These are phyloP conservation scores for Phymorhynchus buccinoides DNA, from an alignment of 1,140 invertebrate species.

Conservation along the genomic window DNA sequence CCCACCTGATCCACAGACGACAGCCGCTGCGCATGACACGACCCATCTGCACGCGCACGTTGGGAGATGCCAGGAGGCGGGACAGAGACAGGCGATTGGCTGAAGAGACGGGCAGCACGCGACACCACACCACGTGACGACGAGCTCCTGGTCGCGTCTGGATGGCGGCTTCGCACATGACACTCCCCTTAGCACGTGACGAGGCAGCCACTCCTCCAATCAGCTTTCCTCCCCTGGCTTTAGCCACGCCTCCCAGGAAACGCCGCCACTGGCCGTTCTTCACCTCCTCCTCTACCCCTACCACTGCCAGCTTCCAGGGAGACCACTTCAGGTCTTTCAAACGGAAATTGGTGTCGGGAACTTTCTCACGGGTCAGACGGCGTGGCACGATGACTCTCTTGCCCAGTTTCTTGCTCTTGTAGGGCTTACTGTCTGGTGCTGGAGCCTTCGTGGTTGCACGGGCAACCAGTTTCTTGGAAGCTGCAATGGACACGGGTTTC, in stretches of 20 bases:
- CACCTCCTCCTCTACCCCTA: background rate
- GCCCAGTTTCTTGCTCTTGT: background rate
- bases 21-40: no score
- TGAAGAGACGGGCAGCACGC: background rate
- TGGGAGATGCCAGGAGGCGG: no score
- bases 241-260: slow-evolving; percentile 7
- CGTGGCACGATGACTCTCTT: background rate
- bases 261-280: slow-evolving; percentile 15
- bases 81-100: background rate
- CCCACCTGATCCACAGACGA: no score
- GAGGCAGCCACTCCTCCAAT: slow-evolving; percentile 19
- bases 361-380: slow-evolving; percentile 48
- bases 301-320: slow-evolving; percentile 15
- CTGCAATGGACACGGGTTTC: background rate
- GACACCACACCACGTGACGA: slow-evolving; percentile 36
- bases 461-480: slow-evolving; percentile 18
- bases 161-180: slow-evolving; percentile 48
- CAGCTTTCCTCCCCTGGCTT: background rate
- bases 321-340: slow-evolving; percentile 45
- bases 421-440: background rate
- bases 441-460: background rate
- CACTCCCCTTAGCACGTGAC: slow-evolving; percentile 1
- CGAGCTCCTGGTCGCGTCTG: slow-evolving; percentile 5
- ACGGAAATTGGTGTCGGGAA: slow-evolving; percentile 48
- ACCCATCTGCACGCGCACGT: no score